Conservation (phyloP, 2,888 invertebrate species). For the Acrocyrtus sp. region DNA sequence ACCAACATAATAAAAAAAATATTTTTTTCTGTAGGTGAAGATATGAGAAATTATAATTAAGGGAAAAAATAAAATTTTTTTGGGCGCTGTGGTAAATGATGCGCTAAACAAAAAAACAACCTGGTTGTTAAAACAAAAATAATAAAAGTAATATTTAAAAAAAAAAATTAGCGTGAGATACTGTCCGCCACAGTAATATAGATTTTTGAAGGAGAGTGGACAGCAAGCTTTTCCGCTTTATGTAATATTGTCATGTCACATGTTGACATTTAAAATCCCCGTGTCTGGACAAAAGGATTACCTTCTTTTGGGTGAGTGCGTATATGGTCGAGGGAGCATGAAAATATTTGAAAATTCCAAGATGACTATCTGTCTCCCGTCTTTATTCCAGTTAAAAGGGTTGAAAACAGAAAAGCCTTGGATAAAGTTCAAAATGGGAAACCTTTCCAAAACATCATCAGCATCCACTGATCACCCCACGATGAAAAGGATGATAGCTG, state of each 20-base stretch:
- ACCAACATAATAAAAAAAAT: neutral
- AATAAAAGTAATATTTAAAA: no score
- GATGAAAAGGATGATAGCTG: neutral
- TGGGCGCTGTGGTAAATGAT: no score
- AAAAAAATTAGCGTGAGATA: neutral
- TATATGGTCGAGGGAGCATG: neutral
- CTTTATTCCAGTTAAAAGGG: conserved; percentile 6
- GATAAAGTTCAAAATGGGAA: neutral
- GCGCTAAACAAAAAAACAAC: no score
- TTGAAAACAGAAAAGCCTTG: neutral
- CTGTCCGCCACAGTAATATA: neutral
- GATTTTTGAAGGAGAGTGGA: neutral
- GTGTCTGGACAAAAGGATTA: conserved; percentile 22
- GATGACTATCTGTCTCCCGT: conserved; percentile 8
- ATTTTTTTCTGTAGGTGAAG: neutral
- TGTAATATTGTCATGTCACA: neutral
- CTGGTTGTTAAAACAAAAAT: neutral
- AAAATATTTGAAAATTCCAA: conserved; percentile 21
- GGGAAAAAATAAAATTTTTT: neutral
- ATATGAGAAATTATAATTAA: neutral
- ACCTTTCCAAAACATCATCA: neutral
- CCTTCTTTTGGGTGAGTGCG: neutral
- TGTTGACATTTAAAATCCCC: conserved; percentile 30
- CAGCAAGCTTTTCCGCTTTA: neutral
- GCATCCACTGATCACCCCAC: neutral